Evolutionary conservation across 2,797 vertebrate genomes (phyloP).

Genomic region (Natrix natrix): DNA sequence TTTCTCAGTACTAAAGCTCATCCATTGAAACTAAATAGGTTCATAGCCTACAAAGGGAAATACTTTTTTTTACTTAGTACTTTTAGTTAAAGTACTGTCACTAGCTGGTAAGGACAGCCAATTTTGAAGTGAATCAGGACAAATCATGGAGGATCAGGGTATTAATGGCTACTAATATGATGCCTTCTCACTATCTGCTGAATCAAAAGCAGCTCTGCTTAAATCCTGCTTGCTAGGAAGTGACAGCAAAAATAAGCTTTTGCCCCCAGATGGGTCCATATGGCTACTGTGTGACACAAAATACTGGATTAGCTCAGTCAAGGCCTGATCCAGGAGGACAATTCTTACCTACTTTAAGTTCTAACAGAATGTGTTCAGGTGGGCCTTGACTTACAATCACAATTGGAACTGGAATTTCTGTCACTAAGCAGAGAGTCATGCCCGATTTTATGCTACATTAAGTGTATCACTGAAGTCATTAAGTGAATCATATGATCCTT

Average conservation of each 20-base stretch:
- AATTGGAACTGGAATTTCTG: not conserved
- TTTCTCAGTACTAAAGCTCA: not conserved
- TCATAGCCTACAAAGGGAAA: not conserved
- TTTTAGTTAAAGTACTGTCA: not conserved
- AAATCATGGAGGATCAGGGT: not conserved
- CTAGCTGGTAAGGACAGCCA: not conserved
- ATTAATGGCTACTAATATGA: not conserved
- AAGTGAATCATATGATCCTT: not conserved
- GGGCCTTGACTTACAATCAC: not conserved
- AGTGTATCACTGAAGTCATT: not conserved
- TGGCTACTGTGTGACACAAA: not conserved
- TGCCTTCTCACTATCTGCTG: not conserved
- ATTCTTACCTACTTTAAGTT: not conserved
- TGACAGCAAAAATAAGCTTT: not conserved
- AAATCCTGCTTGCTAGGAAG: not conserved
- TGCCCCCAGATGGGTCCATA: not conserved
- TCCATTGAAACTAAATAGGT: not conserved
- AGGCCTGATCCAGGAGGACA: not conserved
- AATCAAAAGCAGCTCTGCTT: not conserved
- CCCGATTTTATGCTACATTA: not conserved
- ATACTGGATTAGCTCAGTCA: not conserved
- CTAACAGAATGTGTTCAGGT: not conserved
- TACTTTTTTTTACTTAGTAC: not conserved
- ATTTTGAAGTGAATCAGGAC: not conserved
- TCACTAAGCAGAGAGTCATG: not conserved